Base-by-base conservation (phyloP, 1,140 invertebrate species). In the Hydropsyche tenuis region DNA sequence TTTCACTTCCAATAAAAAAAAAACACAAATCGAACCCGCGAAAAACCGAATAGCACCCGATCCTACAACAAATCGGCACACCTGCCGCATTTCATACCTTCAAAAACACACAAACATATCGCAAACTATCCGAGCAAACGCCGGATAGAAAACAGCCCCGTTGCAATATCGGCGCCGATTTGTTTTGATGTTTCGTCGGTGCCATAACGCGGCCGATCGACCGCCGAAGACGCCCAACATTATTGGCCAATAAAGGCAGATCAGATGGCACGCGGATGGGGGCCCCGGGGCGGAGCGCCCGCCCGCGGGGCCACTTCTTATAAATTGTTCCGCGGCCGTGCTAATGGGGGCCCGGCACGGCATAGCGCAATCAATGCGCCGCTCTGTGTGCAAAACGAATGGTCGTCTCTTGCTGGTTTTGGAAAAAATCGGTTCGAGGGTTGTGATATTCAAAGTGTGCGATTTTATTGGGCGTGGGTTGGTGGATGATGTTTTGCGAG, bases 321-420 rank as follows among this genome's bases (percentile, higher is more conserved):
- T 68, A 68, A 68, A 68, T 68, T 68, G 65, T 68, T 48, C 43
- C 43, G 22, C n/a, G 30, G 56, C 56, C 2, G 11, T 16, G 23
- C 43, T 68, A 68, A 68, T 68, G 65, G 65, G 4, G 9, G 16
- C 23, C 65, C 22, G 42, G 23, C 65, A 68, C 65, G 65, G 23
- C 20, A 68, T 68, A 68, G 37, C 43, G 65, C 45, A 68, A 68
- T 68, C 65, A 68, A 68, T 68, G 65, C 65, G 11, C 43, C 16
- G 3, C 30, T 37, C 30, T 9, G 30, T 37, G 9, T 9, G 65
- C 65, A 43, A 68, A 48, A 68, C 65, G 65, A 43, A 14, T 20
- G 30, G 30, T 9, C 3, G 30, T 37, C 9, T 3, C 30, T 3
- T 4, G 9, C 9, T 37, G 3, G 30, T 37, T 37, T 4, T 3